Evolutionary conservation across 2,797 vertebrate species (phyloP), one percentile per base, ranked within the genome.

Genomic region (Chrysocyon brachyurus): DNA sequence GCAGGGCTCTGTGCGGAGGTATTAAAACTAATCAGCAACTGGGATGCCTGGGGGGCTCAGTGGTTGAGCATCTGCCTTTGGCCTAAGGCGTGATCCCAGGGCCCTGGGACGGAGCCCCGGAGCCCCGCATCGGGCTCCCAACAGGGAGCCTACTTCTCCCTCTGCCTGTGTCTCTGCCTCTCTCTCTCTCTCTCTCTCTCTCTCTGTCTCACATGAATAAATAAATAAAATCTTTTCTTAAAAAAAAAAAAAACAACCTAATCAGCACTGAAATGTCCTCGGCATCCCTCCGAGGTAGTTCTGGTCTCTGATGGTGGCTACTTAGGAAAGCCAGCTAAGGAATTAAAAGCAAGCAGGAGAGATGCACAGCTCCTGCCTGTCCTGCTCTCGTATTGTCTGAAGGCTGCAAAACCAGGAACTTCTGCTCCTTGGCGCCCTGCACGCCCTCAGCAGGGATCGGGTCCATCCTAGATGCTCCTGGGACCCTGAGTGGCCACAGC

Each of bases 391-490:
- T n/a, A 5, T 31, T 19, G 33, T 28, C 49, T 9, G 52, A 86
- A 75, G 56, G 16, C 12, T 31, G 28, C 33, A 14, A 15, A 49
- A 22, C 15, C 36, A 3, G 0, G 4, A 46, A 75, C 14, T n/a
- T 9, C 57, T 10, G 31, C 57, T 24, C 59, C 82, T 81, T 49
- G 8, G 68, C 3, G 57, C 31, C 46, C 83, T 28, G 40, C 19
- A 8, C 5, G 40, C 28, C 52, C 22, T 59, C 14, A 0, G 59
- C 0, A 7, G 22, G 19, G 36, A 63, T 26, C 0, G 0, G 28
- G 26, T 52, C 49, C 63, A 79, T 66, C 75, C 8, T 1, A 8
- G 61, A 21, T 16, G 36, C 52, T 95, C 36, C 68, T 6, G 26
- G 79, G 90, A 84, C n/a, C 24, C 6, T 1, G 2, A 56, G 83